phyloP scores from a whole-genome alignment of 2,113 vertebrate genomes.

The Narcine bancroftii region DNA sequence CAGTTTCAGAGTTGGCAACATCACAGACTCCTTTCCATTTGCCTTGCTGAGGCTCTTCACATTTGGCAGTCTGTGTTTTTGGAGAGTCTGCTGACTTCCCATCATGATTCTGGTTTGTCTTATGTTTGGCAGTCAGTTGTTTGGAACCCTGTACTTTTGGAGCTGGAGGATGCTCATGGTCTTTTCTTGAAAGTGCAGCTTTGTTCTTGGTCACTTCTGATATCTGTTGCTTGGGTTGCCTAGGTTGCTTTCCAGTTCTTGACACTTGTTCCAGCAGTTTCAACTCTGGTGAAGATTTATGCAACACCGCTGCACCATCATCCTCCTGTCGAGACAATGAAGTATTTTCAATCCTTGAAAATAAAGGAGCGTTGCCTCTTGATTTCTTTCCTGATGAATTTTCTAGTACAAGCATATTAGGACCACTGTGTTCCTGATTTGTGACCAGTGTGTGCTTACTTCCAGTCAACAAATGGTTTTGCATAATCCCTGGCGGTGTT shows the following conservation, averaged over 20 bases:
- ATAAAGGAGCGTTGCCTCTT: not conserved
- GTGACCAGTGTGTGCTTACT: slow-evolving; percentile 49
- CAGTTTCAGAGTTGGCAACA: slow-evolving; percentile 25
- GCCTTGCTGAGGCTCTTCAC: not conserved
- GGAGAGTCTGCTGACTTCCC: not conserved
- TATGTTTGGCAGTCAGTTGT: not conserved
- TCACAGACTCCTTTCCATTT: not conserved
- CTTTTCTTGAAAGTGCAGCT: not conserved
- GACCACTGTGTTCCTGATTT: not conserved
- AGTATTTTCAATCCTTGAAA: not conserved
- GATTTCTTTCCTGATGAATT: slow-evolving; percentile 26
- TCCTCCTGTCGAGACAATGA: not conserved
- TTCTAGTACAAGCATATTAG: slow-evolving; percentile 11
- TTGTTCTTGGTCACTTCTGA: slow-evolving; percentile 13
- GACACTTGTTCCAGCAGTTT: slow-evolving; percentile 46
- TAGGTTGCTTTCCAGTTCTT: slow-evolving; percentile 52
- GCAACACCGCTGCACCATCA: not conserved
- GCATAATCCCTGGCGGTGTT: slow-evolving; percentile 76
- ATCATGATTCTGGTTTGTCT: slow-evolving; percentile 8
- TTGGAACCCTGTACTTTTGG: slow-evolving; percentile 9
- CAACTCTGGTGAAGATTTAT: not conserved
- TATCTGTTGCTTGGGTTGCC: slow-evolving; percentile 42
- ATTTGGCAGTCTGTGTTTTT: not conserved
- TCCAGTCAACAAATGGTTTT: slow-evolving; percentile 67
- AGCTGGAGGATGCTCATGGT: not conserved